Evolutionary conservation across 1,140 invertebrate species (phyloP).

Genomic region (Diorhabda carinulata): DNA sequence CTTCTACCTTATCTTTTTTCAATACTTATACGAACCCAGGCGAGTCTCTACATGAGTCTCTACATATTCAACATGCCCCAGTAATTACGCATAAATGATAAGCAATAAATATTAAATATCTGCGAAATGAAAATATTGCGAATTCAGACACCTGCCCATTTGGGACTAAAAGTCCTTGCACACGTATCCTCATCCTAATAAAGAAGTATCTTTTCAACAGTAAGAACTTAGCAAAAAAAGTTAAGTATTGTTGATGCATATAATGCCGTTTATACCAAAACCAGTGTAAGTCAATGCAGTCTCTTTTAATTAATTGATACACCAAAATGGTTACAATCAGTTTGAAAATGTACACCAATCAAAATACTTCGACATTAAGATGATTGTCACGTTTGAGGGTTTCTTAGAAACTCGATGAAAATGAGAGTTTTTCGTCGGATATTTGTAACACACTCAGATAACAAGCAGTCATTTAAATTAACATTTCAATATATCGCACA

Average conservation of each 20-base stretch:
- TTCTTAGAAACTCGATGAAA: constrained; percentile 18
- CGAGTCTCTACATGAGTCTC: no score
- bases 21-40: no score
- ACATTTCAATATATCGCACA: constrained; percentile 22
- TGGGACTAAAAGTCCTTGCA: constrained; percentile 5
- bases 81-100: not conserved
- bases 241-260: constrained; percentile 11
- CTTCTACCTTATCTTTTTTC: no score
- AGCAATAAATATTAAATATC: not conserved
- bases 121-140: not conserved
- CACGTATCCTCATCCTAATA: constrained; percentile 16
- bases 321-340: constrained; percentile 30
- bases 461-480: constrained; percentile 23
- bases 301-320: constrained; percentile 26
- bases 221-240: constrained; percentile 12
- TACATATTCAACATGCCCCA: no score
- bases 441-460: constrained; percentile 21
- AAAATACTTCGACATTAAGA: constrained; percentile 26
- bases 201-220: constrained; percentile 19
- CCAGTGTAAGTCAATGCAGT: constrained; percentile 21
- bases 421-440: constrained; percentile 15
- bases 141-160: constrained; percentile 1
- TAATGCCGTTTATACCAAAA: constrained; percentile 23
- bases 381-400: constrained; percentile 22
- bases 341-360: constrained; percentile 26